Conservation (phyloP, 2,888 invertebrate genomes). For the Eumacrocentrus americanus region DNA sequence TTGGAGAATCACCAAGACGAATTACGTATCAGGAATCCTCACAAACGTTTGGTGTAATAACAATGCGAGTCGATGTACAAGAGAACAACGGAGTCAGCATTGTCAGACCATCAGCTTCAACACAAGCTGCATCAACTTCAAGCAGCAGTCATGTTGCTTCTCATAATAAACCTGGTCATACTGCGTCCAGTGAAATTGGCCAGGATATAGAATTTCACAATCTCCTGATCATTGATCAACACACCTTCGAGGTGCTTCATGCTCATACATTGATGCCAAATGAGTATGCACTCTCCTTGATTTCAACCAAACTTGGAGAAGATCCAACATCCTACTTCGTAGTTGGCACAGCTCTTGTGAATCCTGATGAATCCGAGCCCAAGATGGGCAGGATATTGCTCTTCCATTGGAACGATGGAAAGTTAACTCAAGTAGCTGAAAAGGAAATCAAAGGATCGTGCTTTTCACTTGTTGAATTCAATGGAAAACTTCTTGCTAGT, state of each 20-base stretch:
- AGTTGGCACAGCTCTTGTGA: conserved; percentile 91
- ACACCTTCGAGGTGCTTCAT: conserved; percentile 96
- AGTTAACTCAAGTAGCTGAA: conserved; percentile 80
- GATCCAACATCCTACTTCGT: conserved; percentile 92
- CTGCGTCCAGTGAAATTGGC: conserved; percentile 66
- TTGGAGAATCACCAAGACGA: conserved; percentile 92
- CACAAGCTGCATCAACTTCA: conserved; percentile 72
- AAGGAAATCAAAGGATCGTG: conserved; percentile 97
- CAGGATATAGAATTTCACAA: conserved; percentile 91
- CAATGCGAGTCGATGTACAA: conserved; percentile 86
- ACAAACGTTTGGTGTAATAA: conserved; percentile 92
- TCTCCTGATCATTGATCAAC: conserved; percentile 91
- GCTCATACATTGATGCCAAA: conserved; percentile 90
- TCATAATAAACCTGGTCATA: conserved; percentile 58
- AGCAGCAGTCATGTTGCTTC: conserved; percentile 63
- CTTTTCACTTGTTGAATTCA: conserved; percentile 91
- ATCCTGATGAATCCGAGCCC: conserved; percentile 96
- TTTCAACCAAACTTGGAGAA: conserved; percentile 89
- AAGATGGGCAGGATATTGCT: conserved; percentile 89
- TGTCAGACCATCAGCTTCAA: conserved; percentile 78
- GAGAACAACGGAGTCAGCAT: conserved; percentile 71
- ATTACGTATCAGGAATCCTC: conserved; percentile 95
- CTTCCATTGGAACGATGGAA: conserved; percentile 89
- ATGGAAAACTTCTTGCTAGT: conserved; percentile 92
- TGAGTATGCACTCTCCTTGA: conserved; percentile 90